These are phyloP conservation scores for Plectropomus leopardus DNA, from an alignment of 2,113 vertebrate species.

Conservation along the genomic window DNA sequence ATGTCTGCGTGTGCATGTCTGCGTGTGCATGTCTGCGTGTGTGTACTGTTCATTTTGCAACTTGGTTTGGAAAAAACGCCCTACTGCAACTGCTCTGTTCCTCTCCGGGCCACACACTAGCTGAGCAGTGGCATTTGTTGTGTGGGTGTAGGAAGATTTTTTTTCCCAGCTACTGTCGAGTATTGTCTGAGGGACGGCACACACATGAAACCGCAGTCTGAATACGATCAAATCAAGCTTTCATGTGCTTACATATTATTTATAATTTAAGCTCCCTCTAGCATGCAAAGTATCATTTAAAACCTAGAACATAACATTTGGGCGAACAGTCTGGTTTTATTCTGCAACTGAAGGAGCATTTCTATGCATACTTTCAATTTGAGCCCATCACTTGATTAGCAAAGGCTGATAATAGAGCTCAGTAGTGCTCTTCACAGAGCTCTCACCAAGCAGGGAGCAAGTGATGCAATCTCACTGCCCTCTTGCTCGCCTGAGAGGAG, in stretches of 20 bases:
- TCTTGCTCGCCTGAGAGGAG: constrained; percentile 31
- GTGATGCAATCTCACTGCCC: constrained; percentile 40
- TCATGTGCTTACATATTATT: constrained; percentile 34
- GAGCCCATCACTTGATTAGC: constrained; percentile 44
- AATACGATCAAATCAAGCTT: constrained; percentile 51
- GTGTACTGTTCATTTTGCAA: constrained; percentile 41
- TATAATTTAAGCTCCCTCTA: constrained; percentile 33
- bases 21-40: constrained; percentile 7
- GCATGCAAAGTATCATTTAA: constrained; percentile 17
- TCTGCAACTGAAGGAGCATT: constrained; percentile 22
- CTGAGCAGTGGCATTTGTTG: constrained; percentile 56
- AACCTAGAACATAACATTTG: constrained; percentile 22
- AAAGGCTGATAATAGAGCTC: constrained; percentile 37
- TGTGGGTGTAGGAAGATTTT: constrained; percentile 52
- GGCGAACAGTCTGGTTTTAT: constrained; percentile 18
- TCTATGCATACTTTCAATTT: constrained; percentile 28
- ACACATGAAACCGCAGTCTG: constrained; percentile 32
- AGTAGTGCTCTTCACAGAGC: constrained; percentile 29
- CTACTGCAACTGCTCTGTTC: constrained; percentile 39
- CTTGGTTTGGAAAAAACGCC: constrained; percentile 46
- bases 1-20: constrained; percentile 18
- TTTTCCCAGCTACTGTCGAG: constrained; percentile 17
- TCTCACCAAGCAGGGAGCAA: constrained; percentile 29
- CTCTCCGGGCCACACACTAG: constrained; percentile 48
- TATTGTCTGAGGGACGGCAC: constrained; percentile 37